Conservation (phyloP, 2,888 invertebrate genomes). For the Druceiella hillmani region DNA sequence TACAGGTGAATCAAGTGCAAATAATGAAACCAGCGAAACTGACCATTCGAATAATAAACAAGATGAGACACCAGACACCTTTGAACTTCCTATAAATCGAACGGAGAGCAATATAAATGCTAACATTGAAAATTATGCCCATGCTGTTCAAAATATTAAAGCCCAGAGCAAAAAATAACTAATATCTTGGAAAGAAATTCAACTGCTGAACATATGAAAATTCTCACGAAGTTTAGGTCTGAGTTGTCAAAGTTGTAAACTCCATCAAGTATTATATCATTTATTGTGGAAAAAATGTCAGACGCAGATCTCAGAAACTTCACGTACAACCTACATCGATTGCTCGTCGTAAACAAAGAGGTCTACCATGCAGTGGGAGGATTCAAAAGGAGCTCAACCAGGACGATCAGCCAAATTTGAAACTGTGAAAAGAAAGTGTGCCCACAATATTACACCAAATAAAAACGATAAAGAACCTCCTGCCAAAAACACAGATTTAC, state of each 20-base stretch:
- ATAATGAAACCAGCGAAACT: slow-evolving; percentile 13
- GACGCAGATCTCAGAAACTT: slow-evolving; percentile 5
- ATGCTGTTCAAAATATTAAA: slow-evolving; percentile 3
- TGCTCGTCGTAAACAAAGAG: slow-evolving; percentile 11
- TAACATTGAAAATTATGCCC: slow-evolving; percentile 3
- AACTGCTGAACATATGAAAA: slow-evolving; percentile 11
- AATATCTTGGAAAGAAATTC: slow-evolving; percentile 8
- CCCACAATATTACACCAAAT: slow-evolving; percentile 14
- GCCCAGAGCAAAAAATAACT: slow-evolving; percentile 8
- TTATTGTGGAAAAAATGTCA: slow-evolving; percentile 14
- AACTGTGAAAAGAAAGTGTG: slow-evolving; percentile 15
- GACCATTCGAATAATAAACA: not conserved
- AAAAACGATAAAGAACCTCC: slow-evolving; percentile 13
- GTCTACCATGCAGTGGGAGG: slow-evolving; percentile 10
- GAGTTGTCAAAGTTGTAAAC: slow-evolving; percentile 18
- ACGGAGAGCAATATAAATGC: slow-evolving; percentile 6
- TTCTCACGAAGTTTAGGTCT: slow-evolving; percentile 14
- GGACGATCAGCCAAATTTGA: slow-evolving; percentile 17
- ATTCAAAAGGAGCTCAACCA: too few species aligned
- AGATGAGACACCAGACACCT: slow-evolving; percentile 4
- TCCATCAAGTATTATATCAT: slow-evolving; percentile 19
- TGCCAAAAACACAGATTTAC: slow-evolving; percentile 6
- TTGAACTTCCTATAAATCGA: slow-evolving; percentile 9
- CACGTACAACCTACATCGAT: slow-evolving; percentile 14
- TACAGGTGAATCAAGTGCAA: slow-evolving; percentile 11